phyloP scores from a whole-genome alignment of 2,113 vertebrate genomes.

The Cariama cristata region DNA sequence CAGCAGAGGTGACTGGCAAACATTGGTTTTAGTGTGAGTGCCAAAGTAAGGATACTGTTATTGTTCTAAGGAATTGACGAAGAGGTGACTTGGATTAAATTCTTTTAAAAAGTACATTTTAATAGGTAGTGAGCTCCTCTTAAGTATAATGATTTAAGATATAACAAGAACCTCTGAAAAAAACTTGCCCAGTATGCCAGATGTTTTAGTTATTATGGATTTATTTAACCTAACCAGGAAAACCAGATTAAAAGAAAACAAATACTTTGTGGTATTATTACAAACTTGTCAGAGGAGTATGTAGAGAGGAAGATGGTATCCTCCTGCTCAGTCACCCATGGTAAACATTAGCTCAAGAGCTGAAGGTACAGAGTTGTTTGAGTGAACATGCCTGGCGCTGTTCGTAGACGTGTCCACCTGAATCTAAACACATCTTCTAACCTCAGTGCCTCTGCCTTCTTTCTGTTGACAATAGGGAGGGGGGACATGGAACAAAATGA shows the following conservation, averaged over 20 bases:
- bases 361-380: background rate
- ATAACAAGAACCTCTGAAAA: background rate
- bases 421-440: background rate
- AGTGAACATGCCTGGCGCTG: background rate
- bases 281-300: background rate
- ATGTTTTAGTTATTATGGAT: background rate
- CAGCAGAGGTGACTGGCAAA: background rate
- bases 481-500: conserved; percentile 88
- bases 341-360: background rate
- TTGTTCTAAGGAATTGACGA: background rate
- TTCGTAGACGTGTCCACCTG: fast-evolving
- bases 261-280: background rate
- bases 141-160: background rate
- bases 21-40: no score
- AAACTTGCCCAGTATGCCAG: background rate
- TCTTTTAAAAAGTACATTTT: background rate
- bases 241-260: background rate
- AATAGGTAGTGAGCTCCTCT: background rate
- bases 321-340: fast-evolving
- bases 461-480: conserved; percentile 73
- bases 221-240: background rate
- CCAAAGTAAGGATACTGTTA: background rate
- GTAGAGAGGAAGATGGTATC: background rate
- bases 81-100: background rate
- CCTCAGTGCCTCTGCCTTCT: background rate